Evolutionary conservation across 2,797 vertebrate genomes (phyloP).

Genomic region (Xenentodon cancila): DNA sequence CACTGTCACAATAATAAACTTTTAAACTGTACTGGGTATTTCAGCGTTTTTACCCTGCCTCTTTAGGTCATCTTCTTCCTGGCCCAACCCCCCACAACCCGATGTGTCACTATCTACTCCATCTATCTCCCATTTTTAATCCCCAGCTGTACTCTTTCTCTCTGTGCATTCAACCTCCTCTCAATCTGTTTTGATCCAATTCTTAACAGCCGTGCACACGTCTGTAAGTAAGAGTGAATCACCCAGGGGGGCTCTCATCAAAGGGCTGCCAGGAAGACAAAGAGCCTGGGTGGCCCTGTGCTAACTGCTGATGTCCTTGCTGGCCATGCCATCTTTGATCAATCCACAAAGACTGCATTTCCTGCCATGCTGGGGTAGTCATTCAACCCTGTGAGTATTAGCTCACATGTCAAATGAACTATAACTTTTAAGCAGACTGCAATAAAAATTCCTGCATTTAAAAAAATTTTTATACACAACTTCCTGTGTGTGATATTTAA

Average conservation of each 20-base stretch:
- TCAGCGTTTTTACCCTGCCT: slow-evolving; percentile 8
- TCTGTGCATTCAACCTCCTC: slow-evolving; percentile 61
- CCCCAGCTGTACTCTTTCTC: slow-evolving; percentile 47
- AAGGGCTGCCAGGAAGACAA: slow-evolving; percentile 82
- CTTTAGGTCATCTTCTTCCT: slow-evolving; percentile 35
- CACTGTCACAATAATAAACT: slow-evolving; percentile 49
- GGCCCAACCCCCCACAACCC: neutral
- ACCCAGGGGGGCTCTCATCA: slow-evolving; percentile 79
- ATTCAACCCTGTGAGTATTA: slow-evolving; percentile 43
- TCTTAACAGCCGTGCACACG: slow-evolving; percentile 78
- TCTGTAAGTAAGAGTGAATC: slow-evolving; percentile 81
- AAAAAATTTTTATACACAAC: neutral
- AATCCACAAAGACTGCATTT: slow-evolving; percentile 54
- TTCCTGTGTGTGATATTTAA: no score
- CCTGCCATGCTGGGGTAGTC: neutral
- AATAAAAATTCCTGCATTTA: slow-evolving; percentile 23
- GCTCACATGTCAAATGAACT: slow-evolving; percentile 16
- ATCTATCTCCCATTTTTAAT: slow-evolving; percentile 64
- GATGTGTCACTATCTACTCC: slow-evolving; percentile 36
- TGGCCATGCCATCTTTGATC: slow-evolving; percentile 78
- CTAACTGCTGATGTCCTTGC: slow-evolving; percentile 76
- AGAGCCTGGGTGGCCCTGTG: slow-evolving; percentile 66
- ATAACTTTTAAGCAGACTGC: neutral
- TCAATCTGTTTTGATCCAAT: slow-evolving; percentile 82
- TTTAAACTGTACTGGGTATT: slow-evolving; percentile 46